Evolutionary conservation across 2,113 vertebrate genomes (phyloP), one percentile per base, ranked within the genome.

Genomic region (Lathamus discolor): DNA sequence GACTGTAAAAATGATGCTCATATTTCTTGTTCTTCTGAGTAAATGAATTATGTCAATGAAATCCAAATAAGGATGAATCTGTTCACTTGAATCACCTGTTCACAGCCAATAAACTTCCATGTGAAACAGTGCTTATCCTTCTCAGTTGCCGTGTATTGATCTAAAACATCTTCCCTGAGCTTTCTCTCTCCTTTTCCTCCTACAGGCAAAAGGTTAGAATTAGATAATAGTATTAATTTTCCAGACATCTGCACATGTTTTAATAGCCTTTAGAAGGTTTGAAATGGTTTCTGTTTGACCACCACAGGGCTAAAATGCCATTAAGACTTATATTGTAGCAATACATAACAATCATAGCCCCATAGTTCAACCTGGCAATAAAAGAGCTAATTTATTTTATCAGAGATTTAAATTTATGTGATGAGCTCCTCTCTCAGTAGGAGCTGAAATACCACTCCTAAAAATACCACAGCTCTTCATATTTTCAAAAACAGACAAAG

Each of bases 191-290:
- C 83, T 96, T 95, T 97, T 95, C 95, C 84, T 97, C 97, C 97
- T 97, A 96, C 90, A 97, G 98, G 97, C 97, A 97, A 96, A 97
- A 96, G 97, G 97, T 96, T 96, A 98, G 95, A 97, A 88, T 97
- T 96, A 98, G 97, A 98, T 98, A 98, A 98, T 98, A 96, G 97
- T 97, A 97, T 98, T 98, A 97, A 98, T 98, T 98, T 98, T 98
- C 97, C 97, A 98, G 98, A 98, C 97, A 98, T 97, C 97, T 97
- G 97, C 97, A 96, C 97, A 98, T 97, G 97, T 97, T 98, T 98
- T 98, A 98, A 98, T 98, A 97, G 97, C 96, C 97, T 98, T 98
- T 97, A 96, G 93, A 98, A 98, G 95, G 95, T 92, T 96, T 97
- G 88, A 97, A 97, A 97, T 97, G 92, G 94, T 94, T 98, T 98